Evolutionary conservation across 2,888 invertebrate genomes (phyloP).

Genomic region (Andrena bicolor): DNA sequence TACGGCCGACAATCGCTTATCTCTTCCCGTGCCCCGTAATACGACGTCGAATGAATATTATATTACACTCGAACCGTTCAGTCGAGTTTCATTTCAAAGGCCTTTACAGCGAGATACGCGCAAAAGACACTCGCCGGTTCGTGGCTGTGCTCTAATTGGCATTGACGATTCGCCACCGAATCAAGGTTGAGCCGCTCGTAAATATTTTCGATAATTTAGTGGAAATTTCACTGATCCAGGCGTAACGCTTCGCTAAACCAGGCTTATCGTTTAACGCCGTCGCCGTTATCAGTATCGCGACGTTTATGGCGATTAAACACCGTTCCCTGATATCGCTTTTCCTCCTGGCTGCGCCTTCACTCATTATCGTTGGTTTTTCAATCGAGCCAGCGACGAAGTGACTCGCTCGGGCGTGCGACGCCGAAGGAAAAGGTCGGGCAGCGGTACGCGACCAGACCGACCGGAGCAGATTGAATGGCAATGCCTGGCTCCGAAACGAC

Average conservation of each 20-base stretch:
- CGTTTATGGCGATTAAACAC: slow-evolving; percentile 43
- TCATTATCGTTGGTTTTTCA: slow-evolving; percentile 3
- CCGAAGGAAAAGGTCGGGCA: slow-evolving; percentile 42
- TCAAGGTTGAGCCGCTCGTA: no score
- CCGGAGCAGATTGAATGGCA: slow-evolving; percentile 32
- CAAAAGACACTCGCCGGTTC: not conserved
- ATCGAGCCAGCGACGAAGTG: not conserved
- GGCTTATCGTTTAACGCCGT: not conserved
- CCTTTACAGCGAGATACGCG: not conserved
- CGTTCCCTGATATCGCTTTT: slow-evolving; percentile 29
- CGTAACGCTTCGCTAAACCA: not conserved
- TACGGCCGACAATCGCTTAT: slow-evolving; percentile 9
- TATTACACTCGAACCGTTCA: not conserved
- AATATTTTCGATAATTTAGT: slow-evolving; percentile 9
- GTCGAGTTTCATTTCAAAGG: not conserved
- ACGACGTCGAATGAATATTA: slow-evolving; percentile 12
- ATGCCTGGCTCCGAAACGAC: slow-evolving; percentile 49
- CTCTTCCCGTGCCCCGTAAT: not conserved
- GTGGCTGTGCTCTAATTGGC: not conserved
- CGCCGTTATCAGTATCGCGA: slow-evolving; percentile 27
- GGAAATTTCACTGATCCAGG: slow-evolving; percentile 7
- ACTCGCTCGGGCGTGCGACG: not conserved
- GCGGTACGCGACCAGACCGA: slow-evolving; percentile 36
- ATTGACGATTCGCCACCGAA: no score
- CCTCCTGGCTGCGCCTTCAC: not conserved